A percentile compares a stretch with the other conserved stretches of the same genome.
These are phyloP conservation scores for Glossosoma conforme DNA, from an alignment of 1,140 invertebrate species.

Conservation along the genomic window DNA sequence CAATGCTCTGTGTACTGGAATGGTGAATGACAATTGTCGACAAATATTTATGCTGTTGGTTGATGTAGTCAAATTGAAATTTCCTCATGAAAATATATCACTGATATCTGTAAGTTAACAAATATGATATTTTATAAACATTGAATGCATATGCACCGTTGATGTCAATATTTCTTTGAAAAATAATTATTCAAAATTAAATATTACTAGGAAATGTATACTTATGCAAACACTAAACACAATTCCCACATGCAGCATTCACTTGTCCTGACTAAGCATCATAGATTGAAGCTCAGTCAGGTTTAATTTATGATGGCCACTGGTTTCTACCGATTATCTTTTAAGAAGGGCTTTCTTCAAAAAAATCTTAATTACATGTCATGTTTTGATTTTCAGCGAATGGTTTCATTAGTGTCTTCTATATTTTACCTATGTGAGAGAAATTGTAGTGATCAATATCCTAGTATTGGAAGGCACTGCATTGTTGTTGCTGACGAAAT, in stretches of 20 bases:
- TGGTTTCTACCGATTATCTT: no score
- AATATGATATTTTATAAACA: background rate
- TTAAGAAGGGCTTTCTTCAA: no score
- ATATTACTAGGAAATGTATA: no score
- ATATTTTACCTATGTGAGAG: background rate
- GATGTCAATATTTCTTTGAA: background rate
- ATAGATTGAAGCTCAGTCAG: no score
- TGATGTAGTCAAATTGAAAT: conserved; percentile 38
- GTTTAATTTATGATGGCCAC: no score
- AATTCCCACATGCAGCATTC: no score
- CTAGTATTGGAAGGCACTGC: background rate
- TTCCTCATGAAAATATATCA: conserved; percentile 36
- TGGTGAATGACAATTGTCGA: conserved; percentile 34
- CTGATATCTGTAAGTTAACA: conserved; percentile 30
- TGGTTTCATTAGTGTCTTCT: background rate
- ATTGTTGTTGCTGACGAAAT: background rate
- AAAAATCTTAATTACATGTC: no score
- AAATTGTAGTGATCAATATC: conserved; percentile 1
- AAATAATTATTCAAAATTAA: no score
- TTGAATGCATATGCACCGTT: background rate
- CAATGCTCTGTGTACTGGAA: conserved; percentile 35
- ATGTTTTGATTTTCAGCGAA: background rate
- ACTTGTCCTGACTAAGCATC: no score
- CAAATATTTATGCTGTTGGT: conserved; percentile 39
- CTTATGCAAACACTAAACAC: no score